Evolutionary conservation across 2,113 vertebrate genomes (phyloP), one percentile per base, ranked within the genome.

Genomic region (Halcyon senegalensis): DNA sequence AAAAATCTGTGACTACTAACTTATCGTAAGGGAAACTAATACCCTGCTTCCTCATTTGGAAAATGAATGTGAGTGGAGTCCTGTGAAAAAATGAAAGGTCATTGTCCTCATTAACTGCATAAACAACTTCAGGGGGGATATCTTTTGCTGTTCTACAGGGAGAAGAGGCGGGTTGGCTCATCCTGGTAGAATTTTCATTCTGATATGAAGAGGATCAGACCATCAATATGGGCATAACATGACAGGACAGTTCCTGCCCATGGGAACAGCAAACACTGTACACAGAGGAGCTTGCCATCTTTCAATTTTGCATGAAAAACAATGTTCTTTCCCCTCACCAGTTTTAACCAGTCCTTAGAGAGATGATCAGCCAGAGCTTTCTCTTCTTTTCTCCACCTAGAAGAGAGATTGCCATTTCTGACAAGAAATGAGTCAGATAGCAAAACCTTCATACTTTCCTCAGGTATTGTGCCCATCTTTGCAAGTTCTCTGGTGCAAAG

Each of bases 201-300:
- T 2, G 14, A 28, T 11, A 11, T 1, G 0, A 21, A 16, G 16
- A 56, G 21, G 19, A 39, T 73, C 30, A 73, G 31, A 44, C 4
- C 28, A 31, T 30, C 9, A 58, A 16, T 10, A 24, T 17, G 8
- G 33, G 11, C 14, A 14, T 14, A 46, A n/a, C 5, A 6, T 2
- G 7, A n/a, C 62, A 21, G 24, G 30, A 2, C 50, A 76, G 1
- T 2, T 68, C 62, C 24, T 30, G 7, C 24, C 41, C 7, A 2
- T 31, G 14, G 62, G 27, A 84, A 81, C 1, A 0, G 21, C 35
- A 67, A 24, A 41, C 0, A 0, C 8, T 28, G 13, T 16, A n/a
- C 41, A 37, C 2, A 1, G 16, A 87, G 20, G 12, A 62, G 3
- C 16, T 44, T 53, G 5, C 17, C 30, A 5, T 24, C 50, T 67